phyloP scores from a whole-genome alignment of 2,888 invertebrate genomes.

The Noctua janthina region DNA sequence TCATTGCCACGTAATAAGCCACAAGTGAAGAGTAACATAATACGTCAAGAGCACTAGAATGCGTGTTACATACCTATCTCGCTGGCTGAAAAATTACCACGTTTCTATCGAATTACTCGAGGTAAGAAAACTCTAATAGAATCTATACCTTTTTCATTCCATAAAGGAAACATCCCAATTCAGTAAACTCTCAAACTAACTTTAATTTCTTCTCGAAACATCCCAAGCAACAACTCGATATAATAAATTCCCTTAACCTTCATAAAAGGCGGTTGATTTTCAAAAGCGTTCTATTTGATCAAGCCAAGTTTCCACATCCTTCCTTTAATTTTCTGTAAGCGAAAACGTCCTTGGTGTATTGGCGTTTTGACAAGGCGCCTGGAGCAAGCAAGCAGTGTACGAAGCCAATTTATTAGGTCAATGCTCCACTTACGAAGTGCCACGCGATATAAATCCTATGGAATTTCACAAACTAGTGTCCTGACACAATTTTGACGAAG shows the following conservation, averaged over 20 bases:
- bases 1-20: neutral
- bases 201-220: constrained; percentile 33
- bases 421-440: constrained; percentile 65
- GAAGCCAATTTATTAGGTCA: constrained; percentile 73
- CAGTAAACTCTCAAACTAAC: constrained; percentile 16
- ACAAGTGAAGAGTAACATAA: neutral
- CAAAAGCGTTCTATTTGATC: constrained; percentile 57
- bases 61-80: neutral
- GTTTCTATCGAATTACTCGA: neutral
- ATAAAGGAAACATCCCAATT: neutral
- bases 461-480: constrained; percentile 52
- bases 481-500: constrained; percentile 50
- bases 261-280: constrained; percentile 55
- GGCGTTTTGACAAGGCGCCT: constrained; percentile 76
- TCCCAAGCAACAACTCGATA: neutral
- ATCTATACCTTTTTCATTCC: neutral
- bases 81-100: neutral
- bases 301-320: constrained; percentile 49
- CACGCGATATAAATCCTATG: constrained; percentile 55
- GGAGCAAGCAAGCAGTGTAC: constrained; percentile 60
- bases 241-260: constrained; percentile 33
- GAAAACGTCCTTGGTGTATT: constrained; percentile 63
- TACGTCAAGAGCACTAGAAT: neutral
- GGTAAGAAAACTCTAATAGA: neutral
- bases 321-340: constrained; percentile 60